Evolutionary conservation across 2,113 vertebrate species (phyloP).

Genomic region (Nesogale talazaci): DNA sequence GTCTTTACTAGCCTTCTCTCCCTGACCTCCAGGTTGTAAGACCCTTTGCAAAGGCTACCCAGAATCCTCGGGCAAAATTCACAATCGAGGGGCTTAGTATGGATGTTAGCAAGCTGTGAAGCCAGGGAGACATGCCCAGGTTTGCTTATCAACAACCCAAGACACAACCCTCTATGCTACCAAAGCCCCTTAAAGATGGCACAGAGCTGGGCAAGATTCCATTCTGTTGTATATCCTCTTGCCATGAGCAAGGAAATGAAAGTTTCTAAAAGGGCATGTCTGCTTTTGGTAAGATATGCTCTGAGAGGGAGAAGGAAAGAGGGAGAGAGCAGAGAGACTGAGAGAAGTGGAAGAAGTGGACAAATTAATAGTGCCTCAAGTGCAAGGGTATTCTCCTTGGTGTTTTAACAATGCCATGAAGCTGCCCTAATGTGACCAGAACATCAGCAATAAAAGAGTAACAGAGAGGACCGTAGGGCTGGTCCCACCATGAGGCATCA

Average conservation of each 20-base stretch:
- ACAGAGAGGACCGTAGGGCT: no score
- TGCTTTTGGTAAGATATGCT: not conserved
- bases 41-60: no score
- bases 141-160: no score
- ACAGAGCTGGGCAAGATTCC: not conserved
- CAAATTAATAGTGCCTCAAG: no score
- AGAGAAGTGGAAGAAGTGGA: no score
- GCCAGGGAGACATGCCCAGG: no score
- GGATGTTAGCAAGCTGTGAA: no score
- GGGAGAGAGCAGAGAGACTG: not conserved
- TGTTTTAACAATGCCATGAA: not conserved
- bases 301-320: not conserved
- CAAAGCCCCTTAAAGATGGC: not conserved
- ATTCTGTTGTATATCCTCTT: not conserved
- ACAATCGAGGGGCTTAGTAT: no score
- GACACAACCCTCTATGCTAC: not conserved
- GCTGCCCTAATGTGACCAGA: not conserved
- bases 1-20: no score
- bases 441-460: rapidly evolving
- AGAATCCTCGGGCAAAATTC: no score
- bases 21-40: no score
- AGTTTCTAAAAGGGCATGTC: not conserved
- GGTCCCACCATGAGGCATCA: no score
- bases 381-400: not conserved
- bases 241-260: not conserved